Percentiles rank a stretch among this genome's conserved stretches.
phyloP scores from a whole-genome alignment of 2,888 invertebrate genomes.

The Piscicola geometra region DNA sequence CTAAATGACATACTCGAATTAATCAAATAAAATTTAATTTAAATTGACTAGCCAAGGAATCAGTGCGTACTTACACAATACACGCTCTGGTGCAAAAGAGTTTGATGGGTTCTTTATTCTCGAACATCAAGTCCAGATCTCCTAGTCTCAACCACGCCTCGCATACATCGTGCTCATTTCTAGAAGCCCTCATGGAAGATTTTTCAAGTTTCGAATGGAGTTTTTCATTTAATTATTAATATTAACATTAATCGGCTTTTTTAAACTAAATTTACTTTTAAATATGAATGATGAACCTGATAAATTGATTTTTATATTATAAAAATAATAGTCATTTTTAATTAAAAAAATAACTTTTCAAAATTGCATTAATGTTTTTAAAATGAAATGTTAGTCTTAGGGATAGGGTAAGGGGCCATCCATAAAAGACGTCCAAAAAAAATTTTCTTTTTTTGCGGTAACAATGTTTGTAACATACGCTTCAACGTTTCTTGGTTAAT shows the following conservation, averaged over 20 bases:
- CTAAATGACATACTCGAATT: neutral
- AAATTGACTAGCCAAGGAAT: neutral
- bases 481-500: no score
- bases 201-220: no score
- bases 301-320: no score
- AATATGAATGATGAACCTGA: neutral
- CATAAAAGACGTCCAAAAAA: no score
- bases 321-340: no score
- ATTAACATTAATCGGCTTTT: neutral
- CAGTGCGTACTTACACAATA: constrained; percentile 16
- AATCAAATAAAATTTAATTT: neutral
- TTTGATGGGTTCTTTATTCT: constrained; percentile 20
- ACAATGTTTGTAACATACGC: no score
- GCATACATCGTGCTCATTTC: constrained; percentile 45
- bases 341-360: no score
- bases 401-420: no score
- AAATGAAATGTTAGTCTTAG: no score
- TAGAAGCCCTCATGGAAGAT: neutral
- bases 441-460: no score
- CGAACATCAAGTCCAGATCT: constrained; percentile 45
- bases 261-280: neutral
- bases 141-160: constrained; percentile 50
- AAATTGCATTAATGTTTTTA: no score
- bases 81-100: constrained; percentile 29
- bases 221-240: no score